phyloP scores from a whole-genome alignment of 2,888 invertebrate species.

The Oligia fasciuncula region DNA sequence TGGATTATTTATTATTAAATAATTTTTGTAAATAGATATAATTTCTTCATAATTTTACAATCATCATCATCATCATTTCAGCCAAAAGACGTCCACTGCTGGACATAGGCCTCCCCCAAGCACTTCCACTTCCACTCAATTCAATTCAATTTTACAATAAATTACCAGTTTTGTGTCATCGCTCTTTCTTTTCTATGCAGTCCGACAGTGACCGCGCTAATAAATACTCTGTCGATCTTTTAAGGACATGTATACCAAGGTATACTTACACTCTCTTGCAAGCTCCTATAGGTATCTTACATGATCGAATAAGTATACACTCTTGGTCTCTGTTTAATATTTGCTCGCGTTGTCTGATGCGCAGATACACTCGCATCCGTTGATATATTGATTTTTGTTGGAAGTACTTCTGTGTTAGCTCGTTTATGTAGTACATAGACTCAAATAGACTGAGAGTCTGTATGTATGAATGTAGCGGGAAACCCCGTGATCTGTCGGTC shows the following conservation, averaged over 20 bases:
- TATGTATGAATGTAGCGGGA: neutral
- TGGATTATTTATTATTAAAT: no score
- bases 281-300: neutral
- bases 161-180: no score
- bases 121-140: no score
- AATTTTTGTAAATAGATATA: no score
- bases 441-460: neutral
- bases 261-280: neutral
- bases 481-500: no score
- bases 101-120: no score
- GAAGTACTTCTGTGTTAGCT: slow-evolving; percentile 14
- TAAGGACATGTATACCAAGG: neutral
- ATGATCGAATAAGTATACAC: neutral
- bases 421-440: neutral
- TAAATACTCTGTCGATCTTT: neutral
- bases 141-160: no score
- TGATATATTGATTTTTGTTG: slow-evolving; percentile 53
- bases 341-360: slow-evolving; percentile 25
- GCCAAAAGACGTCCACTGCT: no score
- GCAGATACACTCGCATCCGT: slow-evolving; percentile 37
- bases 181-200: no score
- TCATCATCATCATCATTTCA: no score
- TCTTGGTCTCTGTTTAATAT: slow-evolving; percentile 7
- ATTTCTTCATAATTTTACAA: no score
- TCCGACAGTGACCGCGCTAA: no score